Evolutionary conservation across 2,113 vertebrate genomes (phyloP).

Genomic region (Eurypyga helias): DNA sequence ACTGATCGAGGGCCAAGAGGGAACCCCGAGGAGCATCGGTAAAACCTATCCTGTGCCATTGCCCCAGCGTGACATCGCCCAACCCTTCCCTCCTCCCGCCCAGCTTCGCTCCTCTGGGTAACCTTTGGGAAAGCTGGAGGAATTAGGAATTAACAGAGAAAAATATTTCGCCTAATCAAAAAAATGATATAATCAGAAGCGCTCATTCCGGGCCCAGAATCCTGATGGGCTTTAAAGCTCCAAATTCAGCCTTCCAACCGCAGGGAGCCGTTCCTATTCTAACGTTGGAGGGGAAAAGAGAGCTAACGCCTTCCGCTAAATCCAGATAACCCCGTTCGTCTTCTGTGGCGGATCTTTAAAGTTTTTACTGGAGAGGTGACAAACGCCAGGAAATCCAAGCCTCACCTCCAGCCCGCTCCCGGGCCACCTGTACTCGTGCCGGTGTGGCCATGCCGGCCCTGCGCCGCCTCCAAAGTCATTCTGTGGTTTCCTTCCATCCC

Average conservation of each 20-base stretch:
- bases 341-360: neutral
- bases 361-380: constrained; percentile 24
- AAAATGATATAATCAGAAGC: neutral
- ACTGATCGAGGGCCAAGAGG: neutral
- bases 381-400: neutral
- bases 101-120: neutral
- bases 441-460: neutral
- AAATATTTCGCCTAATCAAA: constrained; percentile 26
- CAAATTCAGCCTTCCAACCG: neutral
- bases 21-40: neutral
- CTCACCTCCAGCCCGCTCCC: neutral
- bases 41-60: neutral
- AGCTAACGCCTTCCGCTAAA: constrained; percentile 10
- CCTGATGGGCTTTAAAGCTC: constrained; percentile 33
- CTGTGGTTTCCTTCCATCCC: constrained; percentile 54
- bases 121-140: neutral
- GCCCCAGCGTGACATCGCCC: rapidly evolving
- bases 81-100: neutral
- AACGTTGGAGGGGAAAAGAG: neutral
- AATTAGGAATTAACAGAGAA: constrained; percentile 26
- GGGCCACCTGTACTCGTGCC: constrained; percentile 12
- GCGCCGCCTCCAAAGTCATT: rapidly evolving
- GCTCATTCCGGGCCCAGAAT: neutral
- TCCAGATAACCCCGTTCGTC: constrained; percentile 39
- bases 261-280: neutral